A percentile compares a stretch with the other conserved stretches of the same genome.
Conservation (phyloP, 2,888 invertebrate species). For the Cylloceria caligata region DNA sequence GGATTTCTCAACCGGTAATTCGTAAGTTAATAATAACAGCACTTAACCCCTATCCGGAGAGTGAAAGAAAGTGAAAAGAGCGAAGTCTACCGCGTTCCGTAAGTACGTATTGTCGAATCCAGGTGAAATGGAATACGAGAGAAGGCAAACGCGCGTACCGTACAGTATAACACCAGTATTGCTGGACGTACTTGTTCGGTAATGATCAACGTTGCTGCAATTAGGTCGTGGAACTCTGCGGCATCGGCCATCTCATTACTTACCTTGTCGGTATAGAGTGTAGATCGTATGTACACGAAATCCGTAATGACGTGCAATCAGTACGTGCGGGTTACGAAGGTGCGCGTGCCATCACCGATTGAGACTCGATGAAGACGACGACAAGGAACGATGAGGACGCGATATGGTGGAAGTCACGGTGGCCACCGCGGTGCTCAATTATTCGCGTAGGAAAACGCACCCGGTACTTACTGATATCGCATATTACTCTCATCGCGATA, state of each 20-base stretch:
- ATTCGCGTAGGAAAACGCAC: conserved; percentile 56
- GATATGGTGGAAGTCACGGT: conserved; percentile 24
- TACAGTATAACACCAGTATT: conserved; percentile 38
- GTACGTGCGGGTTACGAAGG: conserved; percentile 61
- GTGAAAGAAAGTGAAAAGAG: conserved; percentile 54
- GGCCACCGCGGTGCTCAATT: conserved; percentile 58
- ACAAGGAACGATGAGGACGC: conserved; percentile 21
- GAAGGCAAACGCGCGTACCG: background rate
- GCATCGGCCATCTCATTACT: conserved; percentile 70
- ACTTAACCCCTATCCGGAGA: conserved; percentile 17
- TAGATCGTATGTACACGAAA: conserved; percentile 66
- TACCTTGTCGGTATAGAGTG: conserved; percentile 60
- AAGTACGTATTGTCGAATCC: conserved; percentile 6
- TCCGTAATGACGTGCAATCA: conserved; percentile 70
- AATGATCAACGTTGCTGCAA: conserved; percentile 67
- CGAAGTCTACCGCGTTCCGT: conserved; percentile 26
- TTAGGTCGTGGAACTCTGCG: conserved; percentile 63
- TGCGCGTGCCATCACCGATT: conserved; percentile 62
- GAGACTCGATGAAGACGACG: conserved; percentile 54
- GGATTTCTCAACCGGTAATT: background rate
- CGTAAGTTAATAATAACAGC: background rate
- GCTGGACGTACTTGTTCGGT: conserved; percentile 53
- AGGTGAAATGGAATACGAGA: conserved; percentile 5
- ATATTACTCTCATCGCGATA: conserved; percentile 10
- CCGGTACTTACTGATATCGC: conserved; percentile 40